Evolutionary conservation across 2,888 invertebrate genomes (phyloP).

Genomic region (Ryuthela nishihirai): DNA sequence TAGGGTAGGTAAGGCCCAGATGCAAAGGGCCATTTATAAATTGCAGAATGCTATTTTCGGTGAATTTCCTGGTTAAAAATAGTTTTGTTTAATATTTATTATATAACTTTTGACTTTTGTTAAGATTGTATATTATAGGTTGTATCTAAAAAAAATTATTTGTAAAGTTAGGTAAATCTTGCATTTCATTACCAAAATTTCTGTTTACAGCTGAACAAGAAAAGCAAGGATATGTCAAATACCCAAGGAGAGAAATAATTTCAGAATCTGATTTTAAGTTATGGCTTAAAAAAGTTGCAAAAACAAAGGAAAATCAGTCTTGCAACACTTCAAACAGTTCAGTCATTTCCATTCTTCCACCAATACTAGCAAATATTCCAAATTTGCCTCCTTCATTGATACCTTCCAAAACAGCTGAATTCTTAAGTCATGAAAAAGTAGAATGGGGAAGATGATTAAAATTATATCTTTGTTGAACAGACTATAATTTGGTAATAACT

Average conservation of each 20-base stretch:
- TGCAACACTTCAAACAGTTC: neutral
- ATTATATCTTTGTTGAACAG: too few species aligned
- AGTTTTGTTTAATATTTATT: too few species aligned
- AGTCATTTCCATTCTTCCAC: conserved; percentile 13
- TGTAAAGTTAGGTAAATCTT: too few species aligned
- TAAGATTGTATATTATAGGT: too few species aligned
- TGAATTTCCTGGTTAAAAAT: too few species aligned
- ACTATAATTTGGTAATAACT: too few species aligned
- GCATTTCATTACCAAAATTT: too few species aligned
- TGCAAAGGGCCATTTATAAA: too few species aligned
- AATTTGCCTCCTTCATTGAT: conserved; percentile 38
- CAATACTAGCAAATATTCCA: conserved; percentile 19
- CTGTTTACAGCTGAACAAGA: neutral
- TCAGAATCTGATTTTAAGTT: neutral
- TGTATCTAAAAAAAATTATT: too few species aligned
- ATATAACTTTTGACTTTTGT: too few species aligned
- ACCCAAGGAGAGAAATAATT: conserved; percentile 34
- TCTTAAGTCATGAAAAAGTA: conserved; percentile 1
- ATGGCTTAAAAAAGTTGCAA: neutral
- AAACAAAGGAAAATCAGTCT: neutral
- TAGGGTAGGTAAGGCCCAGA: too few species aligned
- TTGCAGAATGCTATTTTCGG: too few species aligned
- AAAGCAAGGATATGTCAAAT: conserved; percentile 43
- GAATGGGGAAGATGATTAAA: conserved; percentile 18
- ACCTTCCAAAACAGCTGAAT: conserved; percentile 22